Base-by-base conservation (phyloP, 2,113 vertebrate genomes). In the Xenus cinereus region DNA sequence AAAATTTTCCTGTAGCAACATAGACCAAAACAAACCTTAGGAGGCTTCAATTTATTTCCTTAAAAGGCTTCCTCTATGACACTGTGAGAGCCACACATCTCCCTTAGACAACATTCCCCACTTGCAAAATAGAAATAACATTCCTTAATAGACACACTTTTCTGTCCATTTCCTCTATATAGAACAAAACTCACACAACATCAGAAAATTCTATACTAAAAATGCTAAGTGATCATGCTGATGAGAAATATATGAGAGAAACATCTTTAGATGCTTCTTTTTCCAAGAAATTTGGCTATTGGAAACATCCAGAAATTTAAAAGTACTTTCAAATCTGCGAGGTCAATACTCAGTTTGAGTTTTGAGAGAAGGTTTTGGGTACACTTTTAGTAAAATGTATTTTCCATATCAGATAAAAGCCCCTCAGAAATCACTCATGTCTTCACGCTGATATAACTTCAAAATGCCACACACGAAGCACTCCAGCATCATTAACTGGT, bases 401-500 rank as follows among this genome's bases (percentile, higher is more conserved):
- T 71, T 92, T 76, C 41, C 8, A 1, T 35, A n/a, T 57, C 23
- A 66, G 62, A 73, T 30, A 54, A 67, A 95, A 88, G 2, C 32
- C 37, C n/a, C 81, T 74, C 7, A 28, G 64, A 96, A 90, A 75
- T 54, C 51, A 23, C 21, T 87, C 18, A 10, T 59, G 46, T 79
- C 62, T 93, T 30, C 22, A 39, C 2, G 10, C 10, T 57, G 51
- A 41, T 51, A 33, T 41, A 83, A 94, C 78, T 95, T 93, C 82
- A 83, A 92, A 96, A 96, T 84, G 72, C 82, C 71, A 91, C 81
- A 82, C 69, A 85, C 1, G 2, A 88, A 96, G 53, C 78, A 93
- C 87, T 96, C 56, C 73, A 93, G n/a, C 64, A 69, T 93, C 87
- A 79, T 92, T 89, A 92, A 73, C 56, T 95, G 75, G 82, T 92